These are phyloP conservation scores for Karalla daura DNA, from an alignment of 2,797 vertebrate genomes.

Conservation along the genomic window DNA sequence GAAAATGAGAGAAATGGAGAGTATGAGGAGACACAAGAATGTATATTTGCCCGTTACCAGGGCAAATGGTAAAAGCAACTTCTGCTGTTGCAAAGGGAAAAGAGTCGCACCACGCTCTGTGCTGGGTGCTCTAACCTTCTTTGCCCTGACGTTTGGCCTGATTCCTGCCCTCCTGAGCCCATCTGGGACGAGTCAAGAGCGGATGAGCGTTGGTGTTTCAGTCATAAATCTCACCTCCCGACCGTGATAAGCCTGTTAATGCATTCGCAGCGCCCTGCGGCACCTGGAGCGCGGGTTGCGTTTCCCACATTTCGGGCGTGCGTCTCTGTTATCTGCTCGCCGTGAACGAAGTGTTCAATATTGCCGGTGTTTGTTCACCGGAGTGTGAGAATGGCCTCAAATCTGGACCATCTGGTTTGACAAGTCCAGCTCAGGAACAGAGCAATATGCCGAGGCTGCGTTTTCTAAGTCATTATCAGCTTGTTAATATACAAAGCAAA, in stretches of 20 bases:
- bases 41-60: neutral
- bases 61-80: neutral
- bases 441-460: neutral
- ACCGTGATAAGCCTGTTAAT: conserved; percentile 28
- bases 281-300: conserved; percentile 18
- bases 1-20: neutral
- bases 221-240: conserved; percentile 44
- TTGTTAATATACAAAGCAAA: neutral
- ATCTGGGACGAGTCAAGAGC: conserved; percentile 30
- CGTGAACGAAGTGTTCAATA: neutral
- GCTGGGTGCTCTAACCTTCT: neutral
- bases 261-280: conserved; percentile 14
- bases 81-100: neutral
- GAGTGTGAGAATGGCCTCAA: neutral
- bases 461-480: neutral
- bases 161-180: conserved; percentile 13
- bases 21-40: neutral
- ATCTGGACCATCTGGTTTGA: neutral
- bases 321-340: neutral
- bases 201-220: conserved; percentile 11
- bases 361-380: neutral
- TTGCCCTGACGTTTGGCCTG: conserved; percentile 1
- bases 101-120: neutral
- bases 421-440: neutral
- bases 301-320: conserved; percentile 14